Percentiles rank a stretch among this genome's conserved stretches.
Evolutionary conservation across 2,113 vertebrate genomes (phyloP).

Genomic region (Petrocephalus zakoni): DNA sequence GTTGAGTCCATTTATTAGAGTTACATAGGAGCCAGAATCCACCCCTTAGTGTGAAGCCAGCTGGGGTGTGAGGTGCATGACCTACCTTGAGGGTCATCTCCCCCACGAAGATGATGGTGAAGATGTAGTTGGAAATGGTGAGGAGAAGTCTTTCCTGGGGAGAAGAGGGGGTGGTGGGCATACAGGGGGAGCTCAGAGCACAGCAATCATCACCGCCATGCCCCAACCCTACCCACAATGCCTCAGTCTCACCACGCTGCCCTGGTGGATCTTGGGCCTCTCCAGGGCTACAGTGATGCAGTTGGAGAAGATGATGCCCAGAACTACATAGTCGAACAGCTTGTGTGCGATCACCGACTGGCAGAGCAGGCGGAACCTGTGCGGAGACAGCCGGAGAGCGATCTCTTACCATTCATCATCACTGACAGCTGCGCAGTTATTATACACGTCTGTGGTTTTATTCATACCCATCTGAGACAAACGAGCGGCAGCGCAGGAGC

Average conservation of each 20-base stretch:
- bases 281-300: slow-evolving; percentile 98
- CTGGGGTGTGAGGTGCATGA: background rate
- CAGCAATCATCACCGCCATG: background rate
- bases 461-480: background rate
- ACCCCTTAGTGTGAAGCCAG: background rate
- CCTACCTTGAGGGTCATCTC: slow-evolving; percentile 98
- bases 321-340: slow-evolving; percentile 90
- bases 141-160: slow-evolving; percentile 91
- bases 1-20: background rate
- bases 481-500: background rate
- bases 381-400: background rate
- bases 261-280: slow-evolving; percentile 90
- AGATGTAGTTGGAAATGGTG: slow-evolving; percentile 98
- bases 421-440: background rate
- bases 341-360: slow-evolving; percentile 94
- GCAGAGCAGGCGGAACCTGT: slow-evolving; percentile 87
- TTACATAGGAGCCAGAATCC: background rate
- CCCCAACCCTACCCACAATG: background rate
- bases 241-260: slow-evolving; percentile 77
- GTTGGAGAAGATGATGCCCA: slow-evolving; percentile 97
- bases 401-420: background rate
- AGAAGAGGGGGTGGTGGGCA: slow-evolving; percentile 9
- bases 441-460: background rate
- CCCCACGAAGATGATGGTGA: slow-evolving; percentile 95
- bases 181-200: background rate